Base-by-base conservation (phyloP, 92 coral and sea anemone genomes). In the Palythoa grandiflora region DNA sequence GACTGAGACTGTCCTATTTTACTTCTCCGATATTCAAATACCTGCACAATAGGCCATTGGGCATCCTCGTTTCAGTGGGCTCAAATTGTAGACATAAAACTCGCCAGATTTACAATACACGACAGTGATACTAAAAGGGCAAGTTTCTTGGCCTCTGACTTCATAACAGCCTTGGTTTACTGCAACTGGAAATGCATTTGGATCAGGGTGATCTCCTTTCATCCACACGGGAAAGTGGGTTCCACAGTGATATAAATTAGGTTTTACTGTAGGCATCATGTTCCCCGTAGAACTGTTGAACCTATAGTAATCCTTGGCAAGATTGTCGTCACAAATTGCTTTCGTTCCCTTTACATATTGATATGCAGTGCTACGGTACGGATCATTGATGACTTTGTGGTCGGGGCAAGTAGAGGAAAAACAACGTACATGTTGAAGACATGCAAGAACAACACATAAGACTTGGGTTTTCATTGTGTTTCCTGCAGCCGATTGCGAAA, bases 41-140 rank as follows among this genome's bases (percentile, higher is more conserved):
- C 79, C 79, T 50, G 79, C 79, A 75, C 79, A 75, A n/a, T 75
- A 75, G 2, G 79, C 79, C 61, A 75, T 75, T 44, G 79, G 38
- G 52, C 79, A 75, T 4, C 79, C 79, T 9, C 17, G 19, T 19
- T 37, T 17, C 14, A 55, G 2, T 48, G 60, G 36, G 6, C 50
- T 2, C 79, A 75, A 47, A 37, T 16, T 28, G 60, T 75, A 75
- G 14, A 75, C 79, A 75, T 75, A 47, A 47, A 75, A 75, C 5
- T 21, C 79, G 13, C 79, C 79, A 15, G 15, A 37, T 51, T 75
- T 17, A n/a, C 80, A 75, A 12, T 75, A 75, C 12, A 75, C 15
- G 14, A 16, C 50, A 48, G 6, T 50, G 39, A 75, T 75, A 6
- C 16, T 0, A 63, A 75, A 75, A 75, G 80, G 61, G n/a, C 80